Percentiles rank a stretch among this genome's conserved stretches.
Evolutionary conservation across 2,888 invertebrate genomes (phyloP).

Genomic region (Ferrisia virgata): DNA sequence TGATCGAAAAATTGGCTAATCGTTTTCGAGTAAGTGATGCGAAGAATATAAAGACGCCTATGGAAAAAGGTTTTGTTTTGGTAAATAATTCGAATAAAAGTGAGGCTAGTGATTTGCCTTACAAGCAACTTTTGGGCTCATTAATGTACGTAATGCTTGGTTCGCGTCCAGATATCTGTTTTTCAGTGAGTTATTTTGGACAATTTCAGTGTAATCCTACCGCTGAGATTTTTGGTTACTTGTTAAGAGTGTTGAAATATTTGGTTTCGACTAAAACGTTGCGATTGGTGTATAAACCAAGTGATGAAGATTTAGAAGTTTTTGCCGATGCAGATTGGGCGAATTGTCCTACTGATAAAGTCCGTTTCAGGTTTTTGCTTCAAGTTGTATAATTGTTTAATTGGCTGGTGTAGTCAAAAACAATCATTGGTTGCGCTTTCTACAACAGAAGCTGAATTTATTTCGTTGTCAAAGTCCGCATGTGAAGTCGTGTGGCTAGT

Average conservation of each 20-base stretch:
- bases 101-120: neutral
- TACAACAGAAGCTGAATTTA: neutral
- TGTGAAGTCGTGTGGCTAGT: neutral
- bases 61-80: neutral
- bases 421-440: neutral
- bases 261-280: neutral
- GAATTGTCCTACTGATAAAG: neutral
- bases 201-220: neutral
- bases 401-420: neutral
- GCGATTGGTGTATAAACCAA: neutral
- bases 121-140: neutral
- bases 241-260: neutral
- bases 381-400: neutral
- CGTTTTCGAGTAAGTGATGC: neutral
- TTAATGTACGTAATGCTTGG: neutral
- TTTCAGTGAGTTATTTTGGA: neutral
- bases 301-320: neutral
- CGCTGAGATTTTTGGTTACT: neutral
- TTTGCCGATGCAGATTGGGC: conserved; percentile 32
- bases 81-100: neutral
- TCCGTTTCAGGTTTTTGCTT: conserved; percentile 30
- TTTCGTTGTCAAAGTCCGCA: neutral
- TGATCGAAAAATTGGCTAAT: neutral
- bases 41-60: neutral
- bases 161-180: neutral